These are phyloP conservation scores for Phalacrocorax aristotelis DNA, from an alignment of 2,113 vertebrate genomes.

Conservation along the genomic window DNA sequence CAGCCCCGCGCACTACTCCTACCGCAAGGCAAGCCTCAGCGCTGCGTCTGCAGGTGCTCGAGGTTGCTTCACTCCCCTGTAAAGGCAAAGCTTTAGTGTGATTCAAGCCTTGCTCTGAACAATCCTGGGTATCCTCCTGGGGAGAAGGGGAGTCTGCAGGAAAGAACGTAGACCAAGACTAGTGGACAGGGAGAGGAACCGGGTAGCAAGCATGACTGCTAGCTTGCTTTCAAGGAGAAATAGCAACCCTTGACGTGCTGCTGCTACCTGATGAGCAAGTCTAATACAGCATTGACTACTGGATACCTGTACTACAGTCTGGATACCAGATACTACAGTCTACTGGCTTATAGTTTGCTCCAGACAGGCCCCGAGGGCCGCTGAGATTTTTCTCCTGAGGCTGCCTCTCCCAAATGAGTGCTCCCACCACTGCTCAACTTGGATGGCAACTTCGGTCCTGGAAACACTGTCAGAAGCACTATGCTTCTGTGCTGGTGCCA, in stretches of 20 bases:
- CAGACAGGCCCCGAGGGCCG: neutral
- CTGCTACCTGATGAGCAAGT: neutral
- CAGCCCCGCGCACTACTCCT: neutral
- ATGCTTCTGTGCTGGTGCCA: neutral
- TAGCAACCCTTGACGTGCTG: neutral
- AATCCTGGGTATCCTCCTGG: neutral
- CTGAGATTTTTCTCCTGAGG: neutral
- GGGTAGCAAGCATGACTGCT: neutral
- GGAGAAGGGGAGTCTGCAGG: neutral
- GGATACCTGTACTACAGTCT: neutral
- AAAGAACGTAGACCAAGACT: neutral
- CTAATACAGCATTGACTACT: neutral
- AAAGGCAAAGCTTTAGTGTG: neutral
- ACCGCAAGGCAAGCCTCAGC: neutral
- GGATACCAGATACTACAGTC: too few relatives aligned
- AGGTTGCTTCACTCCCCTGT: neutral
- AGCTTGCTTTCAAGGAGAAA: neutral
- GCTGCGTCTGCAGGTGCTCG: fast-evolving
- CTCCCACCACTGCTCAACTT: neutral
- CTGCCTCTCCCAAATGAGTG: neutral
- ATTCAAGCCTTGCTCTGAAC: neutral
- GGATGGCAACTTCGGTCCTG: neutral
- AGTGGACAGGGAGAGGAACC: neutral
- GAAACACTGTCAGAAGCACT: neutral
- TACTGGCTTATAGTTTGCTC: neutral